A percentile compares a stretch with the other conserved stretches of the same genome.
phyloP scores from a whole-genome alignment of 2,113 vertebrate genomes.

The Cryptotis parvus region DNA sequence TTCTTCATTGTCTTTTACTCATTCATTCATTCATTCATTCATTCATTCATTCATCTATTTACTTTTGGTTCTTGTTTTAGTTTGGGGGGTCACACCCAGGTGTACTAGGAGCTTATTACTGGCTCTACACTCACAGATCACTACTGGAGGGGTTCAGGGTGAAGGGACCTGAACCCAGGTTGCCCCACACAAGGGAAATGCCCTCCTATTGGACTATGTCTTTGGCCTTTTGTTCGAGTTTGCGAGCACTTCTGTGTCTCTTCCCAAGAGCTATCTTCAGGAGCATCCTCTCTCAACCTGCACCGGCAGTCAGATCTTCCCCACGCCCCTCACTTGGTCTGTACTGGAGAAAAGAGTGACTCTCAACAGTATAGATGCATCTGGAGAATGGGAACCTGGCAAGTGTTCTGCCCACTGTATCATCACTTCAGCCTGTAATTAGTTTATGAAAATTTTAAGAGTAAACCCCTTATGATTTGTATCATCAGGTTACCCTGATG shows the following conservation, averaged over 20 bases:
- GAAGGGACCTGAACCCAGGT: too few relatives aligned
- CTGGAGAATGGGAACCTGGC: background rate
- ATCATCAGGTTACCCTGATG: background rate
- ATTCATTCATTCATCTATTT: too few relatives aligned
- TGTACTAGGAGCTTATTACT: too few relatives aligned
- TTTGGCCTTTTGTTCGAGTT: background rate
- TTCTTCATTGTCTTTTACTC: too few relatives aligned
- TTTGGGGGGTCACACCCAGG: too few relatives aligned
- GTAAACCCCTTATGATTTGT: conserved; percentile 26
- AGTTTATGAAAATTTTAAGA: background rate
- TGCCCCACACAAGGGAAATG: too few relatives aligned
- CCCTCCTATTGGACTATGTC: background rate
- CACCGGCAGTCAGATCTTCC: background rate
- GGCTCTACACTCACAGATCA: too few relatives aligned
- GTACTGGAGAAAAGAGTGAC: background rate
- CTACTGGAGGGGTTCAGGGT: too few relatives aligned
- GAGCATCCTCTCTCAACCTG: background rate
- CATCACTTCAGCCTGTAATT: too few relatives aligned
- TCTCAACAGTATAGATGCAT: background rate
- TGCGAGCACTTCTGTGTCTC: background rate
- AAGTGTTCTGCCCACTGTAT: too few relatives aligned
- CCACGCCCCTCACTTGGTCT: background rate
- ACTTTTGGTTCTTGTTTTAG: too few relatives aligned
- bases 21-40: too few relatives aligned
- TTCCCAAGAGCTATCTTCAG: background rate